These are phyloP conservation scores for Carcharodon carcharias DNA, from an alignment of 2,797 vertebrate genomes.

Conservation along the genomic window DNA sequence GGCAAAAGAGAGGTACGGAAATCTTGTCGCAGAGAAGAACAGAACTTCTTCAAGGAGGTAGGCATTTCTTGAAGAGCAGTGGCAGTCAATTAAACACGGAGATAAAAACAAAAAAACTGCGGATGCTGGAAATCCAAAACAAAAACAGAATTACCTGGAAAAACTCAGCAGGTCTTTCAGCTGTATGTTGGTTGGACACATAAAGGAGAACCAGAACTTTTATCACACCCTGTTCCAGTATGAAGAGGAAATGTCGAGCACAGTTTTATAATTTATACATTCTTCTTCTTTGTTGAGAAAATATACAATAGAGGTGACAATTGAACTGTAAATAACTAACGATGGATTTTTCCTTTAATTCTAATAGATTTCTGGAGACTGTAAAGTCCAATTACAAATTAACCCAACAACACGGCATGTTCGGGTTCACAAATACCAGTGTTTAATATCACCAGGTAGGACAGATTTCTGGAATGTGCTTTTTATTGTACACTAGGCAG, in stretches of 20 bases:
- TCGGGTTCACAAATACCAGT: background rate
- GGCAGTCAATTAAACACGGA: too few relatives aligned
- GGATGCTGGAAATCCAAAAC: too few relatives aligned
- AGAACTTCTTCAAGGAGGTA: too few relatives aligned
- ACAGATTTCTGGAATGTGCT: background rate
- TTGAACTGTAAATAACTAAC: background rate
- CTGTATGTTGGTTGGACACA: background rate
- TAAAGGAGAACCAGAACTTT: background rate
- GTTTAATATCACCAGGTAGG: slow-evolving; percentile 30
- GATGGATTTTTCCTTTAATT: background rate
- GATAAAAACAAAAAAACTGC: too few relatives aligned
- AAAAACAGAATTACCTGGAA: too few relatives aligned
- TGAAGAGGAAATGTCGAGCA: background rate
- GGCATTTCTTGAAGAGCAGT: too few relatives aligned
- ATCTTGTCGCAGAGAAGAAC: too few relatives aligned
- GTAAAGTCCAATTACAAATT: slow-evolving; percentile 16
- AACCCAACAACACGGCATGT: background rate
- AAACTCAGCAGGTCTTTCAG: too few relatives aligned
- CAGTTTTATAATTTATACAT: background rate
- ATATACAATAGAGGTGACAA: background rate
- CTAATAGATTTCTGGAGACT: slow-evolving; percentile 31
- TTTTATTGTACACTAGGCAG: background rate
- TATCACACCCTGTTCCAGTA: background rate
- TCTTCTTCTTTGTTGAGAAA: too few relatives aligned
- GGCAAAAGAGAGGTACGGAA: too few relatives aligned